Base-by-base conservation (phyloP, 2,888 invertebrate species). In the Eupsilia transversa region DNA sequence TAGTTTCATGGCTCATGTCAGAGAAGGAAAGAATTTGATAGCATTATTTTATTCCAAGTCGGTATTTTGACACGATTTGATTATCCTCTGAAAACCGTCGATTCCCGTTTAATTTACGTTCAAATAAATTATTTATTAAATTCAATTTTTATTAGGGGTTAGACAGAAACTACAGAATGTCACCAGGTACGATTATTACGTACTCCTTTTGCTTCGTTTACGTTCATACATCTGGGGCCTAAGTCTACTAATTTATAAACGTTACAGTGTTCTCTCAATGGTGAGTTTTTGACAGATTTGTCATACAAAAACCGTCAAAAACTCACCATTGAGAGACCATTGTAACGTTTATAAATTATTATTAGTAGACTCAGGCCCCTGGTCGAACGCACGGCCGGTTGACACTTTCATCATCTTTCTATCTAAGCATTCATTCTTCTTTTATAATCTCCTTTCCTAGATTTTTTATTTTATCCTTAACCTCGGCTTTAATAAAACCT, bases 401-500 rank as follows among this genome's bases (percentile, higher is more conserved):
- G n/a, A 9, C 5, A 61, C 9, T 38, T 41, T 41, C 27, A 20
- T 41, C 10, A 61, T 60, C 7, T n/a, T n/a, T 63, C 5, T 9
- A 35, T n/a, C 6, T 5, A n/a, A 74, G 30, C 38, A 65, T 30
- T 63, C 6, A 65, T 59, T 77, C 65, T 68, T 63, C 49, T 61
- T 69, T 76, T 79, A 67, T 72, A 74, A 76, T 76, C 56, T 71
- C n/a, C 41, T 60, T 30, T 23, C 49, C 61, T 77, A 73, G 73
- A 79, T 83, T 80, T 80, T 65, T n/a, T n/a, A 10, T 65, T 65
- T 23, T 10, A n/a, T 79, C 67, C 68, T 54, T 33, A 5, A 77
- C 68, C 67, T 72, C 79, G 56, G 61, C 75, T 88, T 88, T 90
- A 88, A 86, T 87, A 87, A 89, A 89, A 82, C 70, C 86, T 83